Conservation (phyloP, 92 coral and sea anemone genomes). For the Parazoanthus darwini region DNA sequence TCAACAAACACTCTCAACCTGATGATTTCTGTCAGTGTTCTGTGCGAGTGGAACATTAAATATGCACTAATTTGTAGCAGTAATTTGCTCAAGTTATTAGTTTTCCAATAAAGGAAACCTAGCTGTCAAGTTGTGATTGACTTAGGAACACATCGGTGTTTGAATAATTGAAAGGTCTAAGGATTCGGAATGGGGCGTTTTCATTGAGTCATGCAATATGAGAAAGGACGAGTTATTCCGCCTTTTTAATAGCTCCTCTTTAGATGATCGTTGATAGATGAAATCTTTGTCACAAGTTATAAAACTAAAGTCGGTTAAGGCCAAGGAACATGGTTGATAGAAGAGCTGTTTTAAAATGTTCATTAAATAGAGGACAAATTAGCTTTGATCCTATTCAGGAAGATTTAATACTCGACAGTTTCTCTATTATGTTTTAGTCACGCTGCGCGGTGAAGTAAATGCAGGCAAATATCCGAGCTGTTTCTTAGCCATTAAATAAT, state of each 20-base stretch:
- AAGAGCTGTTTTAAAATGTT: not conserved
- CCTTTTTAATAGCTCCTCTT: not conserved
- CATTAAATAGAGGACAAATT: not conserved
- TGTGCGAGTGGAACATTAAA: not conserved
- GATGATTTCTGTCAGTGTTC: not conserved
- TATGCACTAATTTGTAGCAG: conserved; percentile 27
- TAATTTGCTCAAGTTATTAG: conserved; percentile 34
- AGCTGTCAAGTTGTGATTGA: conserved; percentile 45
- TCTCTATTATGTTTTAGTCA: not conserved
- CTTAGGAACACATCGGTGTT: conserved; percentile 20
- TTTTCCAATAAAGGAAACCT: conserved; percentile 36
- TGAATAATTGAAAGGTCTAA: conserved; percentile 24
- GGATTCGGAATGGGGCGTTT: not conserved
- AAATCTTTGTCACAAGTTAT: not conserved
- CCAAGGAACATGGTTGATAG: not conserved
- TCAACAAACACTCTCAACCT: not conserved
- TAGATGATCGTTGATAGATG: not conserved
- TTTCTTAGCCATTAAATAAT: not conserved
- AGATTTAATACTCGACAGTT: conserved; percentile 4
- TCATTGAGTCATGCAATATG: conserved; percentile 11
- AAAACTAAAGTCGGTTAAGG: not conserved
- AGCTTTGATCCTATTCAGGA: conserved; percentile 21
- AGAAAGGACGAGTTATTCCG: not conserved
- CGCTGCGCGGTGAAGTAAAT: conserved; percentile 5
- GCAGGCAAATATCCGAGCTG: not conserved